Conservation (phyloP, 2,113 vertebrate species). For the Danionella cerebrum region DNA sequence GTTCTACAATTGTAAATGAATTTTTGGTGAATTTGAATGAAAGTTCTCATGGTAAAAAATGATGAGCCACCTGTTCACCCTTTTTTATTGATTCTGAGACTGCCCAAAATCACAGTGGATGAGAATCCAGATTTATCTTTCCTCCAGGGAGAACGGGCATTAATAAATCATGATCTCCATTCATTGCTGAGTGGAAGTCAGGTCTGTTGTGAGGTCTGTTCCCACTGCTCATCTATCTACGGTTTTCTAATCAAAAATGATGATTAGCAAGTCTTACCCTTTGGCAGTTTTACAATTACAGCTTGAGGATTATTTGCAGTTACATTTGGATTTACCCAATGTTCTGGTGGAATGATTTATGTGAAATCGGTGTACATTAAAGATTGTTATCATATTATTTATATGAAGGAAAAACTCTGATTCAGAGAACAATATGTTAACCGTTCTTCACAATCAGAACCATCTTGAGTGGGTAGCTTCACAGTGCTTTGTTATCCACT, state of each 20-base stretch:
- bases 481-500: too few species aligned
- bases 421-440: too few species aligned
- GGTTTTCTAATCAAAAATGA: background rate
- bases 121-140: background rate
- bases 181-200: background rate
- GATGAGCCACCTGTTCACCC: background rate
- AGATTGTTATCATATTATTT: too few species aligned
- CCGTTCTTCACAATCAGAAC: too few species aligned
- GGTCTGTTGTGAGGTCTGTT: background rate
- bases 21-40: too few species aligned
- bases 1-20: too few species aligned
- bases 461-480: too few species aligned
- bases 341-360: too few species aligned
- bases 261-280: background rate
- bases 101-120: background rate
- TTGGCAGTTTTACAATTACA: background rate
- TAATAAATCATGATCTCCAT: constrained; percentile 11
- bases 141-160: background rate
- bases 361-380: too few species aligned
- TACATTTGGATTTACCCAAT: background rate
- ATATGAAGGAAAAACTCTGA: too few species aligned
- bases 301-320: background rate
- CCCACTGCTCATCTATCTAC: background rate
- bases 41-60: too few species aligned
- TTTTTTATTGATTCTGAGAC: background rate